Conservation (phyloP, 2,797 vertebrate species). For the Gambusia yucatana region DNA sequence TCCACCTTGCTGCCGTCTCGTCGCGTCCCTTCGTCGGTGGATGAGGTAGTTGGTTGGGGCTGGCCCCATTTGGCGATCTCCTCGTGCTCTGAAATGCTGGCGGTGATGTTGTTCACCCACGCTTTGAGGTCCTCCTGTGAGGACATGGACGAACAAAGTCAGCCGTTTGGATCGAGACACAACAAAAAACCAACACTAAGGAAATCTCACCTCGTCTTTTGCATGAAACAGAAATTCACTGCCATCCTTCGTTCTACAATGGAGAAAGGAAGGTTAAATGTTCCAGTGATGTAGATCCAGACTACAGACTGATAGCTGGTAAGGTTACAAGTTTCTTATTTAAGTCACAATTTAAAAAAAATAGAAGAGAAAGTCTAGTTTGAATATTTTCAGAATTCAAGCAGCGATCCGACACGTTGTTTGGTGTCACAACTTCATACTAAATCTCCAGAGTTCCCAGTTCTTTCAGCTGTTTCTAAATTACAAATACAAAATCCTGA, state of each 20-base stretch:
- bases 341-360: not conserved
- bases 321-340: not conserved
- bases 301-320: not conserved
- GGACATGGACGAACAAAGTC: not conserved
- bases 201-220: conserved; percentile 90
- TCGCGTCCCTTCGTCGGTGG: conserved; percentile 89
- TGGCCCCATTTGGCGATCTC: conserved; percentile 90
- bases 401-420: not conserved
- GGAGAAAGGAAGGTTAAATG: conserved; percentile 31
- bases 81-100: conserved; percentile 86
- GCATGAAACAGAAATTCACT: conserved; percentile 94
- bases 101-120: conserved; percentile 85
- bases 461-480: not conserved
- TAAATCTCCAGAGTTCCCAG: not conserved
- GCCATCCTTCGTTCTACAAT: conserved; percentile 88
- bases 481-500: not conserved
- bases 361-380: not conserved
- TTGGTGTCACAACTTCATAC: not conserved
- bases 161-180: not conserved
- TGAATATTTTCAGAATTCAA: not conserved
- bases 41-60: conserved; percentile 91
- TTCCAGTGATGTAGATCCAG: not conserved
- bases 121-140: conserved; percentile 89
- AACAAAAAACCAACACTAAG: not conserved
- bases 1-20: conserved; percentile 82